Evolutionary conservation across 2,797 vertebrate species (phyloP).

Genomic region (Ctenochaetus hawaiiensis): DNA sequence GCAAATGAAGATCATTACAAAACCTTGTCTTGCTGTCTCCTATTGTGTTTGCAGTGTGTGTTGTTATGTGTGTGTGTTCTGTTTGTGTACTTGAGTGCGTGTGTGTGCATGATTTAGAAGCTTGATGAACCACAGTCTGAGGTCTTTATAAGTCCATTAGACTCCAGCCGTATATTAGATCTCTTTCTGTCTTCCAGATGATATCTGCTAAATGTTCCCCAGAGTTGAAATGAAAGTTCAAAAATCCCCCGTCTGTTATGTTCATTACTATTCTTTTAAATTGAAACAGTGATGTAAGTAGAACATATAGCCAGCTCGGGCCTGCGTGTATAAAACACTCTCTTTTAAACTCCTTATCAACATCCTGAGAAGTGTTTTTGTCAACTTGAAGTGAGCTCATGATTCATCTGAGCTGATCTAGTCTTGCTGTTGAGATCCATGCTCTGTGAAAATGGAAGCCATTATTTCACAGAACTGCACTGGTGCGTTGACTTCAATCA

Average conservation of each 20-base stretch:
- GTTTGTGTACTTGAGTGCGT: too few species aligned
- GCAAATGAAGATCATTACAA: constrained; percentile 6
- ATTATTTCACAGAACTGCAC: constrained; percentile 47
- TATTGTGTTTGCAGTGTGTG: background rate
- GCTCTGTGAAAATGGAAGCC: constrained; percentile 41
- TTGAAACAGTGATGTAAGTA: constrained; percentile 3
- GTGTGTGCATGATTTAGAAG: constrained; percentile 12
- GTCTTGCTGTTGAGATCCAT: constrained; percentile 50
- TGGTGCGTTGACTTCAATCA: constrained; percentile 7
- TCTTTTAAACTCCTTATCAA: constrained; percentile 52
- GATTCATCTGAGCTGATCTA: constrained; percentile 62
- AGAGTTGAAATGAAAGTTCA: constrained; percentile 43
- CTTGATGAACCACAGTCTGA: constrained; percentile 21
- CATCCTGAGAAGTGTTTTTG: constrained; percentile 57
- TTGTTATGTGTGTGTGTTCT: too few species aligned
- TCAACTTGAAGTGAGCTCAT: constrained; percentile 56
- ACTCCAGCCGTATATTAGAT: constrained; percentile 1
- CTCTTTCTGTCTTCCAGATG: constrained; percentile 32
- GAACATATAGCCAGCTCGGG: background rate
- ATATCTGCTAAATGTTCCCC: constrained; percentile 41
- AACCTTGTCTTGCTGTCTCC: background rate
- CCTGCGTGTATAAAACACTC: constrained; percentile 44
- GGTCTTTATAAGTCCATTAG: constrained; percentile 28
- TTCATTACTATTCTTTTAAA: constrained; percentile 21
- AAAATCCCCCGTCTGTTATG: constrained; percentile 2